phyloP scores from a whole-genome alignment of 2,888 invertebrate species.

The Microplitis deprimator region DNA sequence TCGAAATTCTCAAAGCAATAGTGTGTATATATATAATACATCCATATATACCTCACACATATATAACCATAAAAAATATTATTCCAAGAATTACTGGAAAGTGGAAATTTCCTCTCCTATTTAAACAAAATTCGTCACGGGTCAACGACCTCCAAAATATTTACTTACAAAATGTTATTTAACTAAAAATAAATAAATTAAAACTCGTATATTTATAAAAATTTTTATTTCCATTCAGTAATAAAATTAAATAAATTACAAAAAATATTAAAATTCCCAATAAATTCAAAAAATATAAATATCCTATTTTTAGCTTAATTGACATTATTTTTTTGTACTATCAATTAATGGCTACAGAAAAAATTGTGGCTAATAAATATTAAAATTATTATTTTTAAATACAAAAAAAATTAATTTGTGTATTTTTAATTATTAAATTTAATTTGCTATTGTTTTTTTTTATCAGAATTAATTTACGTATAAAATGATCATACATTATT shows the following conservation, averaged over 20 bases:
- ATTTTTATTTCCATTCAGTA: background rate
- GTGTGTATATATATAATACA: conserved; percentile 25
- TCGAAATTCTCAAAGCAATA: conserved; percentile 44
- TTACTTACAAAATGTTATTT: background rate
- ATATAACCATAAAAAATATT: conserved; percentile 7
- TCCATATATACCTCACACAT: conserved; percentile 31
- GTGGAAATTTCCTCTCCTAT: conserved; percentile 25
- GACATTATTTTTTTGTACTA: background rate
- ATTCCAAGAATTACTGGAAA: conserved; percentile 35
- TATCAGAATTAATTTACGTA: background rate
- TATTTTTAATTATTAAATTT: background rate
- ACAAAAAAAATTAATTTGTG: conserved; percentile 3
- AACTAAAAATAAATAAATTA: too few relatives aligned
- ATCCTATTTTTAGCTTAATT: background rate
- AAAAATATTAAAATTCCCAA: background rate
- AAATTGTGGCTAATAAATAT: conserved; percentile 19
- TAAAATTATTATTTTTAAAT: background rate
- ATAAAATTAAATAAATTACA: background rate
- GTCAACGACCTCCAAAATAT: conserved; percentile 12
- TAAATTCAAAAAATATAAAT: background rate
- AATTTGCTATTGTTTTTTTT: background rate
- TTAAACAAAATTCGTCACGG: background rate
- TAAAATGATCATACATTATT: background rate
- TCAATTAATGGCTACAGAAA: background rate
- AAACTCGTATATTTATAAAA: background rate